phyloP scores from a whole-genome alignment of 1,140 invertebrate species.

The Apis cerana region DNA sequence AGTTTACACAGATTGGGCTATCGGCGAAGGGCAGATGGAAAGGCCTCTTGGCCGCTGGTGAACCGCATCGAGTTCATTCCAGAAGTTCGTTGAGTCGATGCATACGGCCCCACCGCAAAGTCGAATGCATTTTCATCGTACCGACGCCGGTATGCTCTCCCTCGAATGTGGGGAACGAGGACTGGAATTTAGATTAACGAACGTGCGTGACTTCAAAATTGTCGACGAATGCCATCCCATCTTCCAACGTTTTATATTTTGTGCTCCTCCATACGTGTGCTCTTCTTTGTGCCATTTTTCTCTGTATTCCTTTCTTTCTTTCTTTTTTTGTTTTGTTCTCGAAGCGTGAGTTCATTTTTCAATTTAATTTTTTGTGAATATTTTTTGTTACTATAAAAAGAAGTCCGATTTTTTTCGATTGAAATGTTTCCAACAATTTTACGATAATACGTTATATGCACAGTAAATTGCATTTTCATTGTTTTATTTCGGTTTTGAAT shows the following conservation, averaged over 20 bases:
- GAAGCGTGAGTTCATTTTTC: background rate
- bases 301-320: background rate
- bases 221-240: slow-evolving; percentile 29
- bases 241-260: slow-evolving; percentile 44
- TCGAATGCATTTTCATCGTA: slow-evolving; percentile 62
- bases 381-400: background rate
- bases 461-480: background rate
- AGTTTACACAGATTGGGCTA: slow-evolving; percentile 55
- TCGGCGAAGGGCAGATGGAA: slow-evolving; percentile 24
- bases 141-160: slow-evolving; percentile 50
- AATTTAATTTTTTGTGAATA: background rate
- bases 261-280: background rate
- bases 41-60: background rate
- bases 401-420: background rate
- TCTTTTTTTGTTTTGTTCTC: background rate
- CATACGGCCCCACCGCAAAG: slow-evolving; percentile 36
- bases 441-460: background rate
- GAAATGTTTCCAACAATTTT: background rate
- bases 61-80: slow-evolving; percentile 49
- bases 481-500: too few relatives aligned
- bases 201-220: slow-evolving; percentile 66
- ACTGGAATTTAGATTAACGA: slow-evolving; percentile 66
- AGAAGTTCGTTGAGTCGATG: slow-evolving; percentile 45
- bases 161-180: slow-evolving; percentile 50
- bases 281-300: background rate